Base-by-base conservation (phyloP, 2,113 vertebrate species). In the Oryzias melastigma region DNA sequence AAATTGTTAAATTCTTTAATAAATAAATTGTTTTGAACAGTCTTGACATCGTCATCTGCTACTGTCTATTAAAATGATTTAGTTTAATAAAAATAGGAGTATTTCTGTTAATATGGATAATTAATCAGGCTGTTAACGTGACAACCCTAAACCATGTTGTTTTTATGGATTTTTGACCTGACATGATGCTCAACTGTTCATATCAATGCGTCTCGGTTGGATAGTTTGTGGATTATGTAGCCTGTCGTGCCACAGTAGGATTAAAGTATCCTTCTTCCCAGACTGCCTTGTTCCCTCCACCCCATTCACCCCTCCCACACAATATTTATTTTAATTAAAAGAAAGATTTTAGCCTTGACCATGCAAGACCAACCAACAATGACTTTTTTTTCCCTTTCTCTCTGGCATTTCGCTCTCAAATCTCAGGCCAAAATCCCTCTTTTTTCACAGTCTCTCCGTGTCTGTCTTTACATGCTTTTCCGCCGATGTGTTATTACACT, bases 241-340 rank as follows among this genome's bases (percentile, higher is more conserved):
- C 58, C 60, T 89, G 74, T 78, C 84, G 80, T 87, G 86, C 82
- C 86, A 85, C 85, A 80, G 82, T 54, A 67, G 85, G 85, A 90
- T 90, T 90, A 88, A 84, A 89, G 82, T 83, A 83, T 90, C 81
- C 75, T 53, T 85, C 62, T 73, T 75, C 73, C 49, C 19, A 63
- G 67, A 76, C 69, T 75, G 65, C 75, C 75, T 78, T 71, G 53
- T 74, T 65, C 68, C 61, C 63, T 62, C 13, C 62, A 61, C 71
- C 58, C 70, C 35, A 6, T 24, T 24, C 55, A 75, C 78, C 74
- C 80, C 84, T 81, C 76, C 78, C 72, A 72, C 78, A 58, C 65
- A 44, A 54, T 91, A 78, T 89, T 90, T 91, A 84, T 83, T 90
- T 90, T 89, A 87, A 90, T 90, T 89, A 88, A 88, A 89, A 79